These are phyloP conservation scores for Varanus salvator DNA, from an alignment of 2,113 vertebrate genomes.

Conservation along the genomic window DNA sequence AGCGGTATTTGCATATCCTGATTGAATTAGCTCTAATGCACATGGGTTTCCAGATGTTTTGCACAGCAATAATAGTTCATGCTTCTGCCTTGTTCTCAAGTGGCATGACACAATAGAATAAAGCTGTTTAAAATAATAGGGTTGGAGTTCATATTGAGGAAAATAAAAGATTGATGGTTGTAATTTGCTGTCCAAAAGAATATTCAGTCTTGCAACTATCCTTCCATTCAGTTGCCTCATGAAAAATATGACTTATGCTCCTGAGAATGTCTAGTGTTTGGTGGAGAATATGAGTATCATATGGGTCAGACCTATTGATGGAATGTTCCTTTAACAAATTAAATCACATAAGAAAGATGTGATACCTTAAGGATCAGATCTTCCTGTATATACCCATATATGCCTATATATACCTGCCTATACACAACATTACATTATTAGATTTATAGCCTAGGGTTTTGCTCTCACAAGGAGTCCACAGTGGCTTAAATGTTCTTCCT, in stretches of 20 bases:
- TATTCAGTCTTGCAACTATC: constrained; percentile 56
- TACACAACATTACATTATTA: neutral
- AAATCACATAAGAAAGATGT: neutral
- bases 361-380: neutral
- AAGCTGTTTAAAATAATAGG: constrained; percentile 66
- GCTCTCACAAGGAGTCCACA: no score
- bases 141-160: constrained; percentile 57
- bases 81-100: constrained; percentile 37
- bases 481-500: no score
- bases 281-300: constrained; percentile 51
- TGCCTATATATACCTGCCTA: neutral
- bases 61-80: neutral
- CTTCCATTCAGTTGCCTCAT: constrained; percentile 56
- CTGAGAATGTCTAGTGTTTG: constrained; percentile 32
- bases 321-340: neutral
- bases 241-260: constrained; percentile 46
- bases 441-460: no score
- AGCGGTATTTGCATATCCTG: constrained; percentile 17
- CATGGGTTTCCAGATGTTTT: constrained; percentile 19
- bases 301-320: constrained; percentile 14
- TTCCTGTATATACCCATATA: neutral
- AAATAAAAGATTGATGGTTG: constrained; percentile 65
- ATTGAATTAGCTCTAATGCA: constrained; percentile 27
- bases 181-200: constrained; percentile 35
- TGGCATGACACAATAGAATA: constrained; percentile 50